Conservation (phyloP, 1,140 invertebrate genomes). For the Drosophila obscura region DNA sequence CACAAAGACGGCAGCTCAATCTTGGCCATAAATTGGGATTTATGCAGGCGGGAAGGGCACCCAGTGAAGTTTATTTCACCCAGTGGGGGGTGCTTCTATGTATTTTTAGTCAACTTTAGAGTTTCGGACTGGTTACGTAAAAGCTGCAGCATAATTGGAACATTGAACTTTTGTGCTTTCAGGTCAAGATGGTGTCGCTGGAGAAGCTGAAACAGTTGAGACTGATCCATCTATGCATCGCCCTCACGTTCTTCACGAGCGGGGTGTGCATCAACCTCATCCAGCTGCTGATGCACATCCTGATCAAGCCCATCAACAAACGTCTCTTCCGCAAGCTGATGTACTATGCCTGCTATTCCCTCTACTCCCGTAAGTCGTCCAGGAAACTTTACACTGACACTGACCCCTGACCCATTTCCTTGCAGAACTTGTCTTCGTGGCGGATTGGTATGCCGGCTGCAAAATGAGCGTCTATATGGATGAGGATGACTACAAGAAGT, state of each 20-base stretch:
- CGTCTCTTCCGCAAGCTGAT: slow-evolving; percentile 94
- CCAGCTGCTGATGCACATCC: slow-evolving; percentile 91
- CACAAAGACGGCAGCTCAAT: too few species aligned
- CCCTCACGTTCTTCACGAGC: slow-evolving; percentile 95
- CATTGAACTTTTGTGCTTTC: background rate
- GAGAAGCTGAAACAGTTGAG: slow-evolving; percentile 78
- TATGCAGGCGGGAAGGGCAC: slow-evolving; percentile 3
- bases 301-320: slow-evolving; percentile 90
- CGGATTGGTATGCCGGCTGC: slow-evolving; percentile 96
- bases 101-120: slow-evolving; percentile 8
- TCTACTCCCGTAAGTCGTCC: slow-evolving; percentile 94
- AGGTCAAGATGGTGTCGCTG: slow-evolving; percentile 64
- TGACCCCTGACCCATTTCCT: background rate
- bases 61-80: background rate
- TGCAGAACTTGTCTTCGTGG: slow-evolving; percentile 94
- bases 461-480: slow-evolving; percentile 91
- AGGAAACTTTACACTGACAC: background rate
- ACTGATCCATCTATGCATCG: slow-evolving; percentile 90
- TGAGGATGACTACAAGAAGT: slow-evolving; percentile 90
- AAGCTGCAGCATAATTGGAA: slow-evolving; percentile 10
- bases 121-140: slow-evolving; percentile 45
- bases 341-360: slow-evolving; percentile 94
- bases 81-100: slow-evolving; percentile 9
- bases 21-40: slow-evolving; percentile 7
- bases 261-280: slow-evolving; percentile 93